Percentiles rank a stretch among this genome's conserved stretches.
Conservation (phyloP, 2,797 vertebrate genomes). For the Avahi laniger region DNA sequence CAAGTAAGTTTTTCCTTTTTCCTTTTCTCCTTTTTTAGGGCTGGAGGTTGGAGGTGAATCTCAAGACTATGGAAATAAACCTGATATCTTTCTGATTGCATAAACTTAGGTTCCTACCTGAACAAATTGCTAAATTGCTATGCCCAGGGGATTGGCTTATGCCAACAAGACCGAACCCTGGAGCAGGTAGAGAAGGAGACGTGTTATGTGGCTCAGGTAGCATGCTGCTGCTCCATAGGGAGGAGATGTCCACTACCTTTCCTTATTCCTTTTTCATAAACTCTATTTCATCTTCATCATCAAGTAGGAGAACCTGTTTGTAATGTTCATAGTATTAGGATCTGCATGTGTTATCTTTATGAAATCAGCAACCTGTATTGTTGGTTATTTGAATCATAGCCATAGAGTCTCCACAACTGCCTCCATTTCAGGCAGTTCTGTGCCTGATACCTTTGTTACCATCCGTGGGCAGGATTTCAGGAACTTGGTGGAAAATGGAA, state of each 20-base stretch:
- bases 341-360: background rate
- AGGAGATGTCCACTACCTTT: background rate
- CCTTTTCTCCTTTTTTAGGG: background rate
- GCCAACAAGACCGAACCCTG: background rate
- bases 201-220: background rate
- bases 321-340: background rate
- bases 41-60: rapidly evolving
- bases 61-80: background rate
- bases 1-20: background rate
- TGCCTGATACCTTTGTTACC: background rate
- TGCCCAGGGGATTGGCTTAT: background rate
- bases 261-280: background rate
- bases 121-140: background rate
- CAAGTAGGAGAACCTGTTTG: background rate
- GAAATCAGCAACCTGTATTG: background rate
- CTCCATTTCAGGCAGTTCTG: background rate
- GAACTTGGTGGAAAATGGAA: background rate
- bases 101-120: background rate
- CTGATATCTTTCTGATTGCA: background rate
- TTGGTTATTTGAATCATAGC: background rate
- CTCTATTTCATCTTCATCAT: background rate
- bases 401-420: background rate
- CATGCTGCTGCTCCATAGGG: background rate
- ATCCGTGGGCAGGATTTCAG: background rate
- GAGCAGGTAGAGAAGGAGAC: background rate